phyloP scores from a whole-genome alignment of 2,113 vertebrate genomes.

The Phyllostomus hastatus region DNA sequence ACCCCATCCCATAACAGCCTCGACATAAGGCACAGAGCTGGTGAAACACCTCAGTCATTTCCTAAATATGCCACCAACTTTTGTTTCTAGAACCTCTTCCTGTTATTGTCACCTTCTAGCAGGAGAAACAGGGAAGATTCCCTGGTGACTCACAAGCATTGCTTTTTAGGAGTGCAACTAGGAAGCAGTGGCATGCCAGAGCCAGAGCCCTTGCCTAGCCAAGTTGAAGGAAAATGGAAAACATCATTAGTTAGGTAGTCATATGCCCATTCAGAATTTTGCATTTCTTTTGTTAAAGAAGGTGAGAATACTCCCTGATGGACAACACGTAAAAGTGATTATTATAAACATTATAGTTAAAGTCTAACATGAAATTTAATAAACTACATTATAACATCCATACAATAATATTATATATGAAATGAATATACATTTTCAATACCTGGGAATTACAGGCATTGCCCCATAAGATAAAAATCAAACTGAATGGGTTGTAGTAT shows the following conservation, averaged over 20 bases:
- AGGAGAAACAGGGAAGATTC: background rate
- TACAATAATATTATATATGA: background rate
- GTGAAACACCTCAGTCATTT: background rate
- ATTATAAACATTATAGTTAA: background rate
- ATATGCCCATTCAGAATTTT: background rate
- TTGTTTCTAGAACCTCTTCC: background rate
- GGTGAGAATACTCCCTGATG: background rate
- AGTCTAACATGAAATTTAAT: background rate
- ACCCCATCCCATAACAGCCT: background rate
- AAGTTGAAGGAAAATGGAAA: background rate
- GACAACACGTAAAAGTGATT: background rate
- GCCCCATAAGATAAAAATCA: background rate
- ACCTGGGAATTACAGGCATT: background rate
- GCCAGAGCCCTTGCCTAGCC: background rate
- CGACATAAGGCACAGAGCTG: background rate
- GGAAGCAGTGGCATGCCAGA: background rate
- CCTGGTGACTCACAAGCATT: background rate
- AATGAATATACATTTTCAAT: background rate
- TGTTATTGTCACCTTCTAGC: background rate
- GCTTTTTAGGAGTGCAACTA: background rate
- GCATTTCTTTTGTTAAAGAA: background rate
- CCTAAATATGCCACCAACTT: background rate
- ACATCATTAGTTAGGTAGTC: background rate
- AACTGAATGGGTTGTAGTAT: background rate
- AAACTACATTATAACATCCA: background rate